Conservation (phyloP, 2,888 invertebrate species). For the Crematogaster levior region DNA sequence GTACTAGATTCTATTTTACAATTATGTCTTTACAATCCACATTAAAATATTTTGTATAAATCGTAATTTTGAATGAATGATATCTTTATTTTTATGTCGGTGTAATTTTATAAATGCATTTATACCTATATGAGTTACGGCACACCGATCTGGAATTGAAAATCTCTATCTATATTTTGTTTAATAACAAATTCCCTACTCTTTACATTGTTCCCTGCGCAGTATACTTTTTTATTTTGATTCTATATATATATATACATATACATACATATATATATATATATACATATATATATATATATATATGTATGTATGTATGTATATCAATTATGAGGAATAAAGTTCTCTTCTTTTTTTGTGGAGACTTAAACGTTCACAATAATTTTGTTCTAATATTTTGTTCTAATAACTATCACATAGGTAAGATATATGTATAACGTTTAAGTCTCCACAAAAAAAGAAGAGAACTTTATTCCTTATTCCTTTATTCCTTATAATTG, state of each 20-base stretch:
- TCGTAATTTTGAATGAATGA: background rate
- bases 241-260: too few relatives aligned
- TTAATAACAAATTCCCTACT: background rate
- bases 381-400: too few relatives aligned
- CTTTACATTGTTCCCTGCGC: background rate
- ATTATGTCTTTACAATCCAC: background rate
- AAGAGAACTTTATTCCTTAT: constrained; percentile 1
- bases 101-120: constrained; percentile 54
- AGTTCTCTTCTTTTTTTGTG: too few relatives aligned
- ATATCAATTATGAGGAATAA: too few relatives aligned
- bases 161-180: constrained; percentile 10
- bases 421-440: too few relatives aligned
- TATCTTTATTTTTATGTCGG: constrained; percentile 3
- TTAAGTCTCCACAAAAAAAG: background rate
- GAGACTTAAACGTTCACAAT: too few relatives aligned
- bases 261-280: too few relatives aligned
- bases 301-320: too few relatives aligned
- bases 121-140: background rate
- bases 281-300: too few relatives aligned
- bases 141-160: background rate
- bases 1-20: background rate
- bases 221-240: constrained; percentile 13
- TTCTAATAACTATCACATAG: too few relatives aligned
- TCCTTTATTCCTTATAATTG: too few relatives aligned
- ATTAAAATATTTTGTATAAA: background rate